Conservation (phyloP, 2,797 vertebrate genomes). For the Carcharodon carcharias region DNA sequence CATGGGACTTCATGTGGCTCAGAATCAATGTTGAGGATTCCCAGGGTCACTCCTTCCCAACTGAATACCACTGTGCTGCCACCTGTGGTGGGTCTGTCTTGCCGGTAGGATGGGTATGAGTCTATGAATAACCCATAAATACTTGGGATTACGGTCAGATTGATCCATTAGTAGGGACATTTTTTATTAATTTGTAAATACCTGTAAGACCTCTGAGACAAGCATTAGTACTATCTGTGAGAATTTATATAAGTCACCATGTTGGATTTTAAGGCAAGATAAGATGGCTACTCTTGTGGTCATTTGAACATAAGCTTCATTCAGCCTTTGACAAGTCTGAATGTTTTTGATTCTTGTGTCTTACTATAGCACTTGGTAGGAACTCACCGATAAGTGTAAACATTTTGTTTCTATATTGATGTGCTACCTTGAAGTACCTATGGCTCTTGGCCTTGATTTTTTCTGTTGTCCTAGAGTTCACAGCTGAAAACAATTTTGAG, state of each 20-base stretch:
- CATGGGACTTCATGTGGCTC: too few species aligned
- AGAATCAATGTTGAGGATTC: too few species aligned
- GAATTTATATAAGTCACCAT: not conserved
- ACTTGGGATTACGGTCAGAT: not conserved
- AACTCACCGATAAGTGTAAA: not conserved
- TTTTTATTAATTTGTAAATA: not conserved
- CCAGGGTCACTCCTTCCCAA: too few species aligned
- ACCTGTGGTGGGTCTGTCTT: too few species aligned
- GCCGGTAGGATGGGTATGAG: too few species aligned
- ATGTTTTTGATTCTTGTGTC: not conserved
- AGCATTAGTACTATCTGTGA: not conserved
- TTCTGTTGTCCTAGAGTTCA: not conserved
- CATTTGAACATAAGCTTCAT: not conserved
- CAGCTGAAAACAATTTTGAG: not conserved
- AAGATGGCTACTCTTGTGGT: not conserved
- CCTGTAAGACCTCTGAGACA: not conserved
- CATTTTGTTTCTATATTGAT: not conserved
- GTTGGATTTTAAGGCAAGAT: not conserved
- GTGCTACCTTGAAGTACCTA: not conserved
- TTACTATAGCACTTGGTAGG: not conserved
- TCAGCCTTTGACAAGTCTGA: not conserved
- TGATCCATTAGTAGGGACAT: not conserved
- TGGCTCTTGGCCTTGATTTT: not conserved
- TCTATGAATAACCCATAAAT: not conserved
- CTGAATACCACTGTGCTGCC: too few species aligned